phyloP scores from a whole-genome alignment of 2,888 invertebrate genomes.

The Campaea margaritaria region DNA sequence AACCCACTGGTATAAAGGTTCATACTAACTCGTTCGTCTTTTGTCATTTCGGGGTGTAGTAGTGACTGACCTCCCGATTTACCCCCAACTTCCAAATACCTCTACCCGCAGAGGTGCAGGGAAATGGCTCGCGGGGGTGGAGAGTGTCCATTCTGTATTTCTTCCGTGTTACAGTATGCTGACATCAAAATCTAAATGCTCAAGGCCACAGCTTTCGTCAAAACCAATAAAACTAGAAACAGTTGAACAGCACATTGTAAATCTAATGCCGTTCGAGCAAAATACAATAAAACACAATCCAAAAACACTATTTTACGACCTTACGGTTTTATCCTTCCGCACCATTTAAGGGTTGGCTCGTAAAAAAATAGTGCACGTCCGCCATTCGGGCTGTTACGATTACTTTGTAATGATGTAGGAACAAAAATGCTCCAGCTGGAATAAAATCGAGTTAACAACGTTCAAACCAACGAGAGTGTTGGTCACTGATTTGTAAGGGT shows the following conservation, averaged over 20 bases:
- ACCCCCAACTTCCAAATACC: too few relatives aligned
- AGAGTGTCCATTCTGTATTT: too few relatives aligned
- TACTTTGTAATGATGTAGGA: slow-evolving; percentile 30
- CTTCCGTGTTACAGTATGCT: too few relatives aligned
- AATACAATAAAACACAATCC: slow-evolving; percentile 39
- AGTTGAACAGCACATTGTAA: slow-evolving; percentile 31
- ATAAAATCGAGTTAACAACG: slow-evolving; percentile 16
- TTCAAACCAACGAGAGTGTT: background rate
- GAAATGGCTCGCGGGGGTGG: too few relatives aligned
- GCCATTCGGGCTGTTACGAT: slow-evolving; percentile 29
- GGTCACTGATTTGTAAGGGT: too few relatives aligned
- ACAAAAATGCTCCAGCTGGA: slow-evolving; percentile 18
- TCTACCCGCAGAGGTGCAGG: too few relatives aligned
- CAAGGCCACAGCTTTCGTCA: background rate
- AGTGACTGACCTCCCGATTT: too few relatives aligned
- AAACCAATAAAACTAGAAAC: slow-evolving; percentile 28
- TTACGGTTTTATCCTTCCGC: slow-evolving; percentile 39
- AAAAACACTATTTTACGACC: slow-evolving; percentile 41
- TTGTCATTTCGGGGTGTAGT: too few relatives aligned
- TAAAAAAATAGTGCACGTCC: slow-evolving; percentile 36
- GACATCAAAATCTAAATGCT: background rate
- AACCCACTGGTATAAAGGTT: too few relatives aligned
- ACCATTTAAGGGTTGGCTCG: slow-evolving; percentile 40
- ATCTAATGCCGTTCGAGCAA: slow-evolving; percentile 36
- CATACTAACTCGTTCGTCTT: too few relatives aligned